phyloP scores from a whole-genome alignment of 2,888 invertebrate genomes.

The Meloe dianella region DNA sequence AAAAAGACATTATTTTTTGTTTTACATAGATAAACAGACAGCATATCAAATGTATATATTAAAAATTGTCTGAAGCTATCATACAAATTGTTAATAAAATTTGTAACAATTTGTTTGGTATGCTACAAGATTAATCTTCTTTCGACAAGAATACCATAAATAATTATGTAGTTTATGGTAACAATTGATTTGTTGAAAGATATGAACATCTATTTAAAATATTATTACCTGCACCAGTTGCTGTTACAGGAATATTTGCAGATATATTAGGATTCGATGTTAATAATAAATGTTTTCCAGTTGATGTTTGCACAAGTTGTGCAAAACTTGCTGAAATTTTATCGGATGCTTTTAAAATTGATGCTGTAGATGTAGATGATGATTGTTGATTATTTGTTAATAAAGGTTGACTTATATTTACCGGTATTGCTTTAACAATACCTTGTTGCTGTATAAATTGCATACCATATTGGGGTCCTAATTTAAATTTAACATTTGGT shows the following conservation, averaged over 20 bases:
- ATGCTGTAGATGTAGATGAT: conserved; percentile 43
- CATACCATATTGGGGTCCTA: conserved; percentile 61
- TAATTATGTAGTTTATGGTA: conserved; percentile 21
- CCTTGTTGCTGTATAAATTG: conserved; percentile 65
- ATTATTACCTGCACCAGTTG: conserved; percentile 50
- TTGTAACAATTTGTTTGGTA: conserved; percentile 26
- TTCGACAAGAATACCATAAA: conserved; percentile 30
- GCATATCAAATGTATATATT: too few species aligned
- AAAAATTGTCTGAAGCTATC: conserved; percentile 32
- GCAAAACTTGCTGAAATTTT: conserved; percentile 61
- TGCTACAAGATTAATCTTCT: conserved; percentile 32
- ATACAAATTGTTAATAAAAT: conserved; percentile 23
- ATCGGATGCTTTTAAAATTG: conserved; percentile 53
- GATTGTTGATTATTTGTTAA: conserved; percentile 43
- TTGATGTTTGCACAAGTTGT: conserved; percentile 74
- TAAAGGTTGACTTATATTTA: conserved; percentile 44
- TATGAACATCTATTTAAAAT: conserved; percentile 1
- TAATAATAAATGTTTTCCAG: conserved; percentile 72
- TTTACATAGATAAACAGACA: too few species aligned
- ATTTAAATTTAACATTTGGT: conserved; percentile 50
- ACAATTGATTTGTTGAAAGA: conserved; percentile 6
- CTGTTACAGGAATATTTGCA: conserved; percentile 54
- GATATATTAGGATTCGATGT: conserved; percentile 62
- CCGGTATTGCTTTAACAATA: conserved; percentile 64
- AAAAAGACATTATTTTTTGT: too few species aligned